Percentiles rank a stretch among this genome's conserved stretches.
Evolutionary conservation across 2,113 vertebrate genomes (phyloP).

Genomic region (Corvus moneduloides): DNA sequence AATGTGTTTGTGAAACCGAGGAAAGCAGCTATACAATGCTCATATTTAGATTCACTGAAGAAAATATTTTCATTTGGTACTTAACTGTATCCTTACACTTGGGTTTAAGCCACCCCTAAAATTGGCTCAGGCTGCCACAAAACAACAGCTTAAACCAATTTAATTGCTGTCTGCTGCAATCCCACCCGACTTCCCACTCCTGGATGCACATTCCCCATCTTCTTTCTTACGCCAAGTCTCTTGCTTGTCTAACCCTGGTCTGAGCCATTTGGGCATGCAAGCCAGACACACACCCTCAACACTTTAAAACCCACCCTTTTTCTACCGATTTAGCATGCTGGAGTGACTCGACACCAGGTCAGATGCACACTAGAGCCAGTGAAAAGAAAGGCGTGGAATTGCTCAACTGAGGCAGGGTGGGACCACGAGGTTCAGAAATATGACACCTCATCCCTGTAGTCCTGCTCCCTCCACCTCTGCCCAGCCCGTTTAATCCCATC

Average conservation of each 20-base stretch:
- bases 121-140: slow-evolving; percentile 3
- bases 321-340: neutral
- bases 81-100: neutral
- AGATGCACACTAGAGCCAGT: too few relatives aligned
- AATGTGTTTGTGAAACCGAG: neutral
- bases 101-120: neutral
- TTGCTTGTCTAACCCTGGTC: neutral
- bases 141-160: slow-evolving; percentile 43
- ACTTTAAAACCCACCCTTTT: neutral
- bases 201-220: neutral
- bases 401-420: neutral
- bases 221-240: neutral
- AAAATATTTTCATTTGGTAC: neutral
- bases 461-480: neutral
- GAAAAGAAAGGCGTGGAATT: neutral
- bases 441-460: neutral
- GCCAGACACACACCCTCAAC: neutral
- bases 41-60: neutral
- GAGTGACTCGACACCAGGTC: neutral
- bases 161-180: slow-evolving; percentile 21
- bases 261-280: neutral
- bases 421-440: neutral
- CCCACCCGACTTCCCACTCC: neutral
- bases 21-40: neutral
- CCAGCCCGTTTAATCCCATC: neutral